Evolutionary conservation across 1,140 invertebrate species (phyloP).

Genomic region (Zaprionus ghesquierei): DNA sequence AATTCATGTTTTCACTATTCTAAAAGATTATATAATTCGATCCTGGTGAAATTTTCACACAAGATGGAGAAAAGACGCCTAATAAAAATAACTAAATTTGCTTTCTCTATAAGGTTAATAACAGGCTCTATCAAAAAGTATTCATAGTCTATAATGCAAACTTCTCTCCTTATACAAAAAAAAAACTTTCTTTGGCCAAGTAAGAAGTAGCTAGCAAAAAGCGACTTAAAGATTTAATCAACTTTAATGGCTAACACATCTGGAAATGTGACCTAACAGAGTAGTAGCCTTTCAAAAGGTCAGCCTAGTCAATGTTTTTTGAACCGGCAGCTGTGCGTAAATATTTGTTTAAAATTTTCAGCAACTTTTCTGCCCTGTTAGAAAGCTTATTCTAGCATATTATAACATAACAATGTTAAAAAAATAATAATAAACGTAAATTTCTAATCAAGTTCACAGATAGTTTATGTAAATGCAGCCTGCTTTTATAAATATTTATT

Average conservation of each 20-base stretch:
- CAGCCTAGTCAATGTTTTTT: background rate
- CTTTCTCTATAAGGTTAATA: too few species aligned
- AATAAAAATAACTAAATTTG: too few species aligned
- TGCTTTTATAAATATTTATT: background rate
- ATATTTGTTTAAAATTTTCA: background rate
- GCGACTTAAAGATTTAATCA: background rate
- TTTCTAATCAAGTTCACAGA: background rate
- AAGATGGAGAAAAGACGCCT: too few species aligned
- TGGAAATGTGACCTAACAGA: background rate
- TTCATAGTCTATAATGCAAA: too few species aligned
- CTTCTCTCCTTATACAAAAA: too few species aligned
- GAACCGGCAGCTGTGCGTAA: background rate
- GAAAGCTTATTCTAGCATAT: background rate
- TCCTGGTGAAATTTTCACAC: too few species aligned
- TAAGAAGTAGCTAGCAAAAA: background rate
- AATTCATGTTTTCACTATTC: too few species aligned
- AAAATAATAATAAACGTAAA: background rate
- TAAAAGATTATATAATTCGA: too few species aligned
- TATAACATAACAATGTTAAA: too few species aligned
- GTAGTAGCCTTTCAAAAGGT: background rate
- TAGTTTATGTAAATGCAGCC: background rate
- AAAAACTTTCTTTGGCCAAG: too few species aligned
- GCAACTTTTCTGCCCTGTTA: background rate
- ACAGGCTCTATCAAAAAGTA: too few species aligned
- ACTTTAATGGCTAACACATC: too few species aligned